These are phyloP conservation scores for Drosophila yooni DNA, from an alignment of 2,888 invertebrate genomes.

Conservation along the genomic window DNA sequence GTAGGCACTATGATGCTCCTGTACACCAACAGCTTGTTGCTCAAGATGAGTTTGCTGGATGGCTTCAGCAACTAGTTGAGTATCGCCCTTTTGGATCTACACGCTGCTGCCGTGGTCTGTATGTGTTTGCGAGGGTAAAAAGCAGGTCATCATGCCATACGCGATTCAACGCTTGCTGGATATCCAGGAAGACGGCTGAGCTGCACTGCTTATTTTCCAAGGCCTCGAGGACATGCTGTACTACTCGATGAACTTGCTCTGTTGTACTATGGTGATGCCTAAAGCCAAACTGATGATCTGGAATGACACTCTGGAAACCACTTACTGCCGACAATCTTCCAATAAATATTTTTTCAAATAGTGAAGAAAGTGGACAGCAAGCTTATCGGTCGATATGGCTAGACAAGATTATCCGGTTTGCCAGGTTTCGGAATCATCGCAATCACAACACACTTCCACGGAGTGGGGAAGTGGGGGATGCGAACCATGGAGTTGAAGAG, in stretches of 20 bases:
- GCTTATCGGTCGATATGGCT: not conserved
- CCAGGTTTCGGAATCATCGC: not conserved
- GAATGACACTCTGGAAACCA: not conserved
- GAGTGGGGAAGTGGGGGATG: not conserved
- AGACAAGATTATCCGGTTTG: not conserved
- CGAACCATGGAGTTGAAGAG: not conserved
- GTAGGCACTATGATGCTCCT: too few species aligned
- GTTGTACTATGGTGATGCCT: too few species aligned
- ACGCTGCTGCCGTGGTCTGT: too few species aligned
- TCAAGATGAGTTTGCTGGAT: too few species aligned
- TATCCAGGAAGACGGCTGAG: not conserved
- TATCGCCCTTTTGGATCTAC: too few species aligned
- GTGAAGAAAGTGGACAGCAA: not conserved
- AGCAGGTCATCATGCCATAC: not conserved
- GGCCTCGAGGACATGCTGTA: too few species aligned
- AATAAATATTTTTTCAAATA: not conserved
- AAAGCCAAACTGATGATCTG: not conserved
- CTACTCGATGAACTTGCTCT: too few species aligned
- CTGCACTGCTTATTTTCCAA: too few species aligned
- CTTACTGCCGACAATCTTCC: not conserved
- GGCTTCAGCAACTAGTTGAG: too few species aligned
- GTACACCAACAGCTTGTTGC: too few species aligned
- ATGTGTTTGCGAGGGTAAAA: too few species aligned
- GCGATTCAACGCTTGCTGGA: not conserved
- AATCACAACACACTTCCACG: too few species aligned